Base-by-base conservation (phyloP, 1,140 invertebrate species). In the Lineus longissimus region DNA sequence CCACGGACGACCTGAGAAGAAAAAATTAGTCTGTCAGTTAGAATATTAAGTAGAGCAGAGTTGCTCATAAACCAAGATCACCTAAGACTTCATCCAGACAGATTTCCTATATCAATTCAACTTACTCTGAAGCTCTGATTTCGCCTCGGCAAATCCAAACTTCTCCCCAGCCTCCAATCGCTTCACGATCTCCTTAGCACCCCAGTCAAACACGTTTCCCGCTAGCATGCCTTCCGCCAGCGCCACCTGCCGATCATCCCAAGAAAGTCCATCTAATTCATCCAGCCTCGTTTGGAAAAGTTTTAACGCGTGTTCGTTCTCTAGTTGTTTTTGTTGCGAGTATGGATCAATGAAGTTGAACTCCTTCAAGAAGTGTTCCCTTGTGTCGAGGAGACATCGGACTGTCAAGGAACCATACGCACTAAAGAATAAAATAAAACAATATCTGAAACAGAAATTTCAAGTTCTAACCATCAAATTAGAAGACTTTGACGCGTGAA, bases 141-240 rank as follows among this genome's bases (percentile, higher is more conserved):
- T 84, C 1, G 94, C 94, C 74, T 94, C 88, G 73, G 87, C 82
- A 65, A 97, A 89, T 13, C 90, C 89, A 84, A 95, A 92, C n/a
- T n/a, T n/a, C 61, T 86, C 83, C 27, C 84, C 84, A 11, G 83
- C 84, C 79, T 94, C 90, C 83, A 97, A 86, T 54, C 97, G 87
- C 67, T 87, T 85, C 11, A 90, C 88, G 13, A 95, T 90, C 76
- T 93, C 92, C 76, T 90, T 88, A 0, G 94, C 93, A 40, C 94
- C 94, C 93, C 94, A 97, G 81, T 98, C 95, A 84, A 97, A 98
- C 81, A 98, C 93, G 83, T 98, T 98, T 25, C 92, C 92, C 72
- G 87, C 86, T 40, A 92, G 73, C 45, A 91, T 76, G 17, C 88
- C 87, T 43, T 82, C 75, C 33, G 87, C 82, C 17, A 90, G 71